Evolutionary conservation across 64 coral and sea anemone species (phyloP), one percentile per base, ranked within the genome.

Genomic region (Pachyseris speciosa): DNA sequence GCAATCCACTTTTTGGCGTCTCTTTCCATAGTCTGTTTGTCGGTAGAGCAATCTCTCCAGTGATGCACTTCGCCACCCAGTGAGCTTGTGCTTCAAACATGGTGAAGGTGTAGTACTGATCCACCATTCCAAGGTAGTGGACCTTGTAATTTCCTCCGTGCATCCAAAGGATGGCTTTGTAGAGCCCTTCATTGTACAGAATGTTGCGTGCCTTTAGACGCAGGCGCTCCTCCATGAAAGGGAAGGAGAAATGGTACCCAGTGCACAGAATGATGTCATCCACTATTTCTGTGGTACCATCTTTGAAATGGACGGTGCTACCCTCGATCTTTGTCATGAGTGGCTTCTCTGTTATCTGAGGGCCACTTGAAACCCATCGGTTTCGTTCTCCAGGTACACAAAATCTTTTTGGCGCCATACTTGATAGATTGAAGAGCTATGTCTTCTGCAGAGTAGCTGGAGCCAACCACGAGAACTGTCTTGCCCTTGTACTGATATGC

Each of bases 231-330:
- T 85, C 81, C 69, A 93, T 16, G 41, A 93, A 87, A 0, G 91
- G 83, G 17, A 67, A 93, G 16, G 26, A 79, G 27, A 41, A 69
- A 69, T 32, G 83, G 38, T 93, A 93, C 3, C 91, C 91, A 0
- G 91, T 93, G 72, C 91, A 93, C 16, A 93, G 57, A 27, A 93
- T 87, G 43, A 93, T 93, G 71, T 50, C 83, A 44, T 93, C 91
- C 2, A 93, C 83, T 44, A 79, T 84, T 24, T 42, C 74, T 2
- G 39, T 38, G 40, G 7, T 80, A 20, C 91, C 91, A 68, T 93
- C 84, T 42, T 57, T 87, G 34, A 93, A 93, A 20, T 87, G 72
- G n/a, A 87, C 74, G 3, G 83, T 93, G 26, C 41, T 80, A 1
- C 91, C 91, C 42, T 93, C 72, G 17, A 87, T 67, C 71, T 61